Evolutionary conservation across 2,797 vertebrate genomes (phyloP).

Genomic region (Petrocephalus schoutedeni): DNA sequence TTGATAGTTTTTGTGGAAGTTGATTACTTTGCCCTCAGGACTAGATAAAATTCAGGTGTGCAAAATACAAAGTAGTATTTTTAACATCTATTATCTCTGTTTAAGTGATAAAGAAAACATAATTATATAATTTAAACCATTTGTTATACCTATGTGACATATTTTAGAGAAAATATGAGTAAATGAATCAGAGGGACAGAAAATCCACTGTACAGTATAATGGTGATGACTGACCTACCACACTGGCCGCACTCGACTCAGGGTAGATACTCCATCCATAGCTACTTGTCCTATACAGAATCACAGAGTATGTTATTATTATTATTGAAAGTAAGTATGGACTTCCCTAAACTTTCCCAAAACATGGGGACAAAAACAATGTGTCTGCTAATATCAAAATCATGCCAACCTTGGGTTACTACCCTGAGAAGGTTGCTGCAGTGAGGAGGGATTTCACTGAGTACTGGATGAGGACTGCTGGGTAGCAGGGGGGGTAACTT

Average conservation of each 20-base stretch:
- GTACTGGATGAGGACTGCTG: not conserved
- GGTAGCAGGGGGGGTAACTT: not conserved
- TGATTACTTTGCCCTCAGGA: not conserved
- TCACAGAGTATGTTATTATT: not conserved
- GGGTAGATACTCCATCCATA: not conserved
- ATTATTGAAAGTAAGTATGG: no score
- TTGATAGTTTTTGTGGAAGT: not conserved
- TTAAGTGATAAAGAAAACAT: no score
- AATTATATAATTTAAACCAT: no score
- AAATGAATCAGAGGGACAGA: not conserved
- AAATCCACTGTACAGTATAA: not conserved
- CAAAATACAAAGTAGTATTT: not conserved
- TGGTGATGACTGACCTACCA: not conserved
- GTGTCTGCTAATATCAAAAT: no score
- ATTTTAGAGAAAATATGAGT: no score
- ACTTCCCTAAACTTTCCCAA: no score
- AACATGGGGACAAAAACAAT: no score
- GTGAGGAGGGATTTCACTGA: not conserved
- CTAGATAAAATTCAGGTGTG: not conserved
- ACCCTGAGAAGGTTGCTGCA: not conserved
- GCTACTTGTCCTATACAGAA: not conserved
- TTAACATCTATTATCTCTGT: no score
- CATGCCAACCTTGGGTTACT: not conserved
- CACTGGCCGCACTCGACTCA: not conserved
- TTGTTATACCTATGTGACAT: no score